phyloP scores from a whole-genome alignment of 2,797 vertebrate genomes.

The Iguana delicatissima region DNA sequence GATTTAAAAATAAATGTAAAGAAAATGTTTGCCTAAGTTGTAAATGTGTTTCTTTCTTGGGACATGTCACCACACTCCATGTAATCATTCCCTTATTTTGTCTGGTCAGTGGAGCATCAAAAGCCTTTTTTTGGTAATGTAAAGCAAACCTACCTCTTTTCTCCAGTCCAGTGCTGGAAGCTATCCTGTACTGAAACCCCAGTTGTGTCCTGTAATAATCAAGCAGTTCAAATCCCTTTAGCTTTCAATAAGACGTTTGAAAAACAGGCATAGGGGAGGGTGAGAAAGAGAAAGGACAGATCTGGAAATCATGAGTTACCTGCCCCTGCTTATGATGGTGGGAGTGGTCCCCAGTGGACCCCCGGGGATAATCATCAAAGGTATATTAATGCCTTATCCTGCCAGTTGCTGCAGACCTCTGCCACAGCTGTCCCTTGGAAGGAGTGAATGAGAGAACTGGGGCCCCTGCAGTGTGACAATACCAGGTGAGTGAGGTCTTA shows the following conservation, averaged over 20 bases:
- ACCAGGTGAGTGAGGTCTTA: background rate
- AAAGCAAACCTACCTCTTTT: background rate
- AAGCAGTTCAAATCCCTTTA: background rate
- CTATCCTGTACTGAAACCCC: background rate
- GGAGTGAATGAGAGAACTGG: background rate
- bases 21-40: background rate
- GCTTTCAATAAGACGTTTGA: background rate
- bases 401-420: background rate
- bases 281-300: background rate
- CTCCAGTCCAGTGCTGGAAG: background rate
- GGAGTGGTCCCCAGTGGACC: slow-evolving; percentile 10
- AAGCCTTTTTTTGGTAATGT: background rate
- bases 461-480: background rate
- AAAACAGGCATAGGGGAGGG: background rate
- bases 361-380: background rate
- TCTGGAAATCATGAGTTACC: background rate
- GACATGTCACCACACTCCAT: background rate
- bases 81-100: background rate
- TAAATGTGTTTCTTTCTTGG: background rate
- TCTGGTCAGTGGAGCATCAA: background rate
- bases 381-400: background rate
- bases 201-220: background rate
- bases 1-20: background rate
- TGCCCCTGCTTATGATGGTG: background rate
- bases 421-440: background rate